Base-by-base conservation (phyloP, 1,140 invertebrate species). In the Meteorus sp. region DNA sequence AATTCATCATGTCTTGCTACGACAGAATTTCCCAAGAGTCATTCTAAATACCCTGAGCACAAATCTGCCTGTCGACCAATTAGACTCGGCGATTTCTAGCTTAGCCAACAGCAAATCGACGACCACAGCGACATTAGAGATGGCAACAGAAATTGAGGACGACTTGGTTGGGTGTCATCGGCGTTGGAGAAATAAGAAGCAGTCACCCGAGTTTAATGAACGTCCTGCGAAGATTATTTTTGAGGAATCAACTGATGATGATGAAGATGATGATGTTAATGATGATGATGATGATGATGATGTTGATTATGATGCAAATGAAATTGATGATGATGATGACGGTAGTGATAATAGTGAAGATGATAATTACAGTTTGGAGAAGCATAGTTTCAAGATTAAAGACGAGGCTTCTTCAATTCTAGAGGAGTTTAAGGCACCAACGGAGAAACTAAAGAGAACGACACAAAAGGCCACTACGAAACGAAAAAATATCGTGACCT, bases 31-130 rank as follows among this genome's bases (percentile, higher is more conserved):
- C 51, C 65, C 70, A 52, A 70, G 59, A 45, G 62, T 68, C 51
- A 59, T 70, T 17, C 63, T 70, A 54, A 75, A 25, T 44, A 53
- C 67, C 25, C 37, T 52, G 59, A 65, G 20, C 61, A 5, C 48
- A 25, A 33, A 59, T 63, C 59, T 69, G 59, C 61, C 68, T 58
- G 63, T 62, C 53, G 73, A 72, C 68, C 75, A 77, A 73, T 68
- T 68, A 70, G 74, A 74, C 66, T 65, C 70, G 75, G 73, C 76
- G 69, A 68, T 78, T 78, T 80, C 66, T 77, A 80, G 76, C 70
- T 77, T 62, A 71, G 71, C 65, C 72, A 77, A 56, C 63, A 63
- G n/a, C 55, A 64, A 50, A 62, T 41, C 56, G n/a, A 31, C 57
- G 35, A n/a, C n/a, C n/a, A n/a, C 52, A 27, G 43, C 62, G 43